These are phyloP conservation scores for Sarcophaga peregrina DNA, from an alignment of 1,140 invertebrate species.

Conservation along the genomic window DNA sequence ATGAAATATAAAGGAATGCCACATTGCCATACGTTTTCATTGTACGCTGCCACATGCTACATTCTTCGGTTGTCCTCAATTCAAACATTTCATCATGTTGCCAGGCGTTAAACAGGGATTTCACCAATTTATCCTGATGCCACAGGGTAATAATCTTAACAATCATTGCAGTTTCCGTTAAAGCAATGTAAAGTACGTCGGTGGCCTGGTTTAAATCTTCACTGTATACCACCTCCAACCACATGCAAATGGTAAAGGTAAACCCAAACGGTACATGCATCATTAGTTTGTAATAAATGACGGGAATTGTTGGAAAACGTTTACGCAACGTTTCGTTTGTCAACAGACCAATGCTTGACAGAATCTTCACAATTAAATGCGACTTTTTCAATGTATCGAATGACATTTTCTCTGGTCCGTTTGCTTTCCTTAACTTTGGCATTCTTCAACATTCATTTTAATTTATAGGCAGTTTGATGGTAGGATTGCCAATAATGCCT, in stretches of 20 bases:
- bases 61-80: slow-evolving; percentile 46
- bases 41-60: slow-evolving; percentile 47
- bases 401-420: not conserved
- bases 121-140: slow-evolving; percentile 46
- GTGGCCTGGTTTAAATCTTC: slow-evolving; percentile 54
- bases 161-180: slow-evolving; percentile 56
- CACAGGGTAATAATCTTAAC: slow-evolving; percentile 57
- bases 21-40: slow-evolving; percentile 51
- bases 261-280: slow-evolving; percentile 57
- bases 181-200: slow-evolving; percentile 59
- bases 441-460: not conserved
- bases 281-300: slow-evolving; percentile 2
- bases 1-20: slow-evolving; percentile 51
- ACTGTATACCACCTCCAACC: slow-evolving; percentile 57
- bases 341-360: not conserved
- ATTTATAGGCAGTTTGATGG: not conserved
- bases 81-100: slow-evolving; percentile 37
- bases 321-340: not conserved
- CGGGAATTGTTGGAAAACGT: not conserved
- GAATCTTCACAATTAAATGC: not conserved
- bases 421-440: no score
- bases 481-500: no score
- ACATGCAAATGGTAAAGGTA: slow-evolving; percentile 57
- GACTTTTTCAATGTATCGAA: slow-evolving; percentile 25
- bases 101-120: slow-evolving; percentile 50